A percentile compares a stretch with the other conserved stretches of the same genome.
Conservation (phyloP, 2,888 invertebrate species). For the Therioaphis trifolii region DNA sequence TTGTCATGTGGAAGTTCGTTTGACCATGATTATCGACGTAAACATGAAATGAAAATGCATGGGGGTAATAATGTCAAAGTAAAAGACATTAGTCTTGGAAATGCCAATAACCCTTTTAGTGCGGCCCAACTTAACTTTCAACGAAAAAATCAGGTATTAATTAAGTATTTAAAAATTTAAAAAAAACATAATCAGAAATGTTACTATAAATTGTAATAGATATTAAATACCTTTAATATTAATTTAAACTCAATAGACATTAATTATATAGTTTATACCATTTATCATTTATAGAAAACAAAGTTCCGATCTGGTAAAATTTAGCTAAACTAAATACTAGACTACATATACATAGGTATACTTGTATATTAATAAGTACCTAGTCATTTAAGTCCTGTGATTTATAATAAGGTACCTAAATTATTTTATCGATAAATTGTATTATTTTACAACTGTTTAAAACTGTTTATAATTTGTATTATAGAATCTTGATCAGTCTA, state of each 20-base stretch:
- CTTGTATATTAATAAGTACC: background rate
- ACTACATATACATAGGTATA: background rate
- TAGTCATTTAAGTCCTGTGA: background rate
- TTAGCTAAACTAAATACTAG: background rate
- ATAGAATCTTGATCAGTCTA: too few species aligned
- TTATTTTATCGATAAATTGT: background rate
- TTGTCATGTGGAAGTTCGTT: slow-evolving; percentile 22
- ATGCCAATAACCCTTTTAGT: background rate
- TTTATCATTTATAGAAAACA: background rate
- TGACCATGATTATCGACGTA: slow-evolving; percentile 1
- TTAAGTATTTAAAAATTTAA: too few species aligned
- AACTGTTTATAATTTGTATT: background rate
- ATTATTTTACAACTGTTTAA: background rate
- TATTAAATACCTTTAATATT: too few species aligned
- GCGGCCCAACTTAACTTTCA: slow-evolving; percentile 1
- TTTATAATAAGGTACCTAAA: background rate
- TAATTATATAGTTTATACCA: too few species aligned
- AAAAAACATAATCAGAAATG: too few species aligned
- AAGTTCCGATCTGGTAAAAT: background rate
- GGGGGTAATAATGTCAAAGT: background rate
- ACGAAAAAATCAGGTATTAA: too few species aligned
- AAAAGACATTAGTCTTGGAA: slow-evolving; percentile 30
- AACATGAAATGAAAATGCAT: slow-evolving; percentile 13
- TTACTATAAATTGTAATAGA: too few species aligned
- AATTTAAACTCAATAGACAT: too few species aligned